These are phyloP conservation scores for Beaufortia kweichowensis DNA, from an alignment of 2,113 vertebrate species.

Conservation along the genomic window DNA sequence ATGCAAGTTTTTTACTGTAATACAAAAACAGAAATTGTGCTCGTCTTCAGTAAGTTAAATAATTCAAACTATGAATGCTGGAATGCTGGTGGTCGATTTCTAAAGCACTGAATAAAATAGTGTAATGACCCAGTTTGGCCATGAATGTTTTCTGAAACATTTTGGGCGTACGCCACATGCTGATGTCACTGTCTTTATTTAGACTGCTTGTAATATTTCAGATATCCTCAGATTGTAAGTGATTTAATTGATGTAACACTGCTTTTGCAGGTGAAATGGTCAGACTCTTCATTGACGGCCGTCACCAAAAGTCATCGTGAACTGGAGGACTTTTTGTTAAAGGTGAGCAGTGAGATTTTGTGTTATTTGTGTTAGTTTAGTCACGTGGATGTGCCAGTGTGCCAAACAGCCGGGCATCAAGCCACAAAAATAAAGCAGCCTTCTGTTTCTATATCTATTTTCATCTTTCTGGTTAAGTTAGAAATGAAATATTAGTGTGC, in stretches of 20 bases:
- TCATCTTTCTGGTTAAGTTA: conserved; percentile 1
- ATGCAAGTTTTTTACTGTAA: too few relatives aligned
- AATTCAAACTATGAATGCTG: too few relatives aligned
- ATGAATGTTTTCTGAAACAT: background rate
- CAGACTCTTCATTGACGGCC: conserved; percentile 79
- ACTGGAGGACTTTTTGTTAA: conserved; percentile 83
- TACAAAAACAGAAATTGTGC: too few relatives aligned
- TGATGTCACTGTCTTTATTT: conserved; percentile 1
- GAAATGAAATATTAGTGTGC: background rate
- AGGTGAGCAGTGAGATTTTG: conserved; percentile 70
- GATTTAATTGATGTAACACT: conserved; percentile 28
- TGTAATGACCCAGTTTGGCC: conserved; percentile 38
- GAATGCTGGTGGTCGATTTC: background rate
- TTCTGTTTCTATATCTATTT: background rate
- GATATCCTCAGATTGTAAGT: background rate
- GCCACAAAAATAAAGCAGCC: background rate
- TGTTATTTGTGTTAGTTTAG: background rate
- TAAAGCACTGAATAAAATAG: background rate
- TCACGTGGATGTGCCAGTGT: background rate
- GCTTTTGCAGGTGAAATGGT: conserved; percentile 80
- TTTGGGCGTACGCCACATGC: conserved; percentile 1
- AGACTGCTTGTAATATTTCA: background rate
- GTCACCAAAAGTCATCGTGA: conserved; percentile 86
- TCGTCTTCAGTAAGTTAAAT: too few relatives aligned
- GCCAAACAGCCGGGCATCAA: conserved; percentile 10